Conservation (phyloP, 1,140 invertebrate species). For the Lucilia cuprina region DNA sequence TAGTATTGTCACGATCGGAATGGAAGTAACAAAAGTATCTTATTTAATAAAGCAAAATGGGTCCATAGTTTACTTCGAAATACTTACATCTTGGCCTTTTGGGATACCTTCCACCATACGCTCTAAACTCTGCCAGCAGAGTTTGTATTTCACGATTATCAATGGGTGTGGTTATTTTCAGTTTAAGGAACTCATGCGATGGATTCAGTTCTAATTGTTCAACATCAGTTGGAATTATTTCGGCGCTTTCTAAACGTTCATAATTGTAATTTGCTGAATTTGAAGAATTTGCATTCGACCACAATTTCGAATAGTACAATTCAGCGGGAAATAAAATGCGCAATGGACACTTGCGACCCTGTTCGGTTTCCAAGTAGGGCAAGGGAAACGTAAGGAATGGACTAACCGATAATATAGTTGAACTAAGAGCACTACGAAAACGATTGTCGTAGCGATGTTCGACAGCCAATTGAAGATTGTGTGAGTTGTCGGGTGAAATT, state of each 20-base stretch:
- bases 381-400: conserved; percentile 85
- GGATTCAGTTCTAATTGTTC: conserved; percentile 45
- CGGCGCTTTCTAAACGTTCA: conserved; percentile 49
- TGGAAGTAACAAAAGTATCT: too few relatives aligned
- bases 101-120: conserved; percentile 78
- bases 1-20: too few relatives aligned
- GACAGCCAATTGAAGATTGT: conserved; percentile 63
- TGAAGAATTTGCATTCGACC: conserved; percentile 47
- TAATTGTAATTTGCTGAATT: conserved; percentile 25
- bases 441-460: conserved; percentile 71
- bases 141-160: conserved; percentile 74
- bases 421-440: conserved; percentile 78
- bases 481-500: conserved; percentile 34
- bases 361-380: conserved; percentile 88
- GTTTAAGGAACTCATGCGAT: conserved; percentile 76
- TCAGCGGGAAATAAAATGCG: conserved; percentile 81
- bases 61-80: background rate
- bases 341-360: conserved; percentile 78
- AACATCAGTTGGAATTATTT: conserved; percentile 37
- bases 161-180: conserved; percentile 71
- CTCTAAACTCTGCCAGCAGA: conserved; percentile 84
- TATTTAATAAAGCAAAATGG: too few relatives aligned
- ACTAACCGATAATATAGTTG: conserved; percentile 81
- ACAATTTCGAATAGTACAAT: conserved; percentile 77
- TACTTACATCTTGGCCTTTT: conserved; percentile 53